Conservation (phyloP, 2,888 invertebrate species). For the Drosophila demipolita region DNA sequence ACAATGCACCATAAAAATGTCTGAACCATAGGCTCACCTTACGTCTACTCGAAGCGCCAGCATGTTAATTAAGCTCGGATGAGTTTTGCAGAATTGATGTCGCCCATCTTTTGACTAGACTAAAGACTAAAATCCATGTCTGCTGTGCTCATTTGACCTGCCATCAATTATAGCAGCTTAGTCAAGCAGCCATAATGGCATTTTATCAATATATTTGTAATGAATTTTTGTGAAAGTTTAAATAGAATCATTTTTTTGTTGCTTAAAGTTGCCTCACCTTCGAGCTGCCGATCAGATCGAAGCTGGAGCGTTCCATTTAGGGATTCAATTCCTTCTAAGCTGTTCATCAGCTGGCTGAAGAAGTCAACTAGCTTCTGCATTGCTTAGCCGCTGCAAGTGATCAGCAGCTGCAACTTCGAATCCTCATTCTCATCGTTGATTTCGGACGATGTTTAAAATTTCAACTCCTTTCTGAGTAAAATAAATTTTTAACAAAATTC, state of each 20-base stretch:
- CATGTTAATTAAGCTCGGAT: conserved; percentile 63
- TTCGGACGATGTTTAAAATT: conserved; percentile 23
- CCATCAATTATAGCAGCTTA: conserved; percentile 47
- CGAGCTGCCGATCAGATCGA: conserved; percentile 19
- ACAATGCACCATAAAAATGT: conserved; percentile 55
- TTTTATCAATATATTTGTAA: not conserved
- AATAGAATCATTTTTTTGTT: not conserved
- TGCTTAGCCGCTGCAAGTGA: conserved; percentile 38
- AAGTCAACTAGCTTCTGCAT: conserved; percentile 35
- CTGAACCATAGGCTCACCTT: conserved; percentile 61
- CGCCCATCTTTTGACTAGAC: conserved; percentile 5
- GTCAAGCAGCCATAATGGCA: conserved; percentile 10
- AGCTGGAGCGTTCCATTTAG: conserved; percentile 27
- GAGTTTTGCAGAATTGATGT: conserved; percentile 5
- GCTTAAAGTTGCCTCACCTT: conserved; percentile 19
- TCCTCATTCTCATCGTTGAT: conserved; percentile 7
- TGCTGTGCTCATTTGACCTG: conserved; percentile 48
- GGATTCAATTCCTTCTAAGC: conserved; percentile 18
- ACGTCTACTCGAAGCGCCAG: conserved; percentile 37
- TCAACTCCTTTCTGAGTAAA: conserved; percentile 7
- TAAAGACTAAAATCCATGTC: conserved; percentile 4
- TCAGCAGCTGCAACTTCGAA: conserved; percentile 31
- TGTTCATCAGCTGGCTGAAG: conserved; percentile 37
- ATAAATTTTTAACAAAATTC: conserved; percentile 27
- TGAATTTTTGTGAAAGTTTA: not conserved